These are phyloP conservation scores for Ricordea florida DNA, from an alignment of 92 coral and sea anemone genomes.

Conservation along the genomic window DNA sequence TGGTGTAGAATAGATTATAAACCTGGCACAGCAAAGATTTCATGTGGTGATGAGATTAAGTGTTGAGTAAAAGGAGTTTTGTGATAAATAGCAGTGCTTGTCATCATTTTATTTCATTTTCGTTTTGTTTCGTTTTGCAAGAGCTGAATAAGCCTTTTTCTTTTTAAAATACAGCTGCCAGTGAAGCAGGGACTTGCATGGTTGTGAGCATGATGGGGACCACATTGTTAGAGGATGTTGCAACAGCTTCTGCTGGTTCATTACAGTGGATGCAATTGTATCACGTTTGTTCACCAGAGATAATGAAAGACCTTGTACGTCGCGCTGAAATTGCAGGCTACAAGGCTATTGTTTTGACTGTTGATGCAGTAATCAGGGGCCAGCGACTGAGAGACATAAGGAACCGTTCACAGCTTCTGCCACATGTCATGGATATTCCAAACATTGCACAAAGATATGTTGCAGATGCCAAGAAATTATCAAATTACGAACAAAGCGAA, in stretches of 20 bases:
- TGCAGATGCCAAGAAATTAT: background rate
- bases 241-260: constrained; percentile 23
- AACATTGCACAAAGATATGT: background rate
- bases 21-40: no score
- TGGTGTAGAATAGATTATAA: no score
- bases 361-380: constrained; percentile 55
- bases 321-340: constrained; percentile 72
- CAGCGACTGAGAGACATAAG: background rate
- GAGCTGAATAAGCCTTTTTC: no score
- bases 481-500: background rate
- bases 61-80: no score
- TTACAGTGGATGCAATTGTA: constrained; percentile 66
- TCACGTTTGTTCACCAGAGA: background rate
- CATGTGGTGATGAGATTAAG: no score
- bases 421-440: background rate
- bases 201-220: constrained; percentile 39
- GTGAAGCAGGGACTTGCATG: constrained; percentile 53
- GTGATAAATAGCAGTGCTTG: background rate
- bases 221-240: constrained; percentile 56
- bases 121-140: no score
- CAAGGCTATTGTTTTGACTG: constrained; percentile 72
- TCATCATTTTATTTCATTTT: background rate
- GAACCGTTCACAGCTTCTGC: background rate
- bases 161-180: constrained; percentile 45
- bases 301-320: constrained; percentile 12